Percentiles rank a stretch among this genome's conserved stretches.
These are phyloP conservation scores for Doryteuthis pealeii DNA, from an alignment of 1,140 invertebrate species.

Conservation along the genomic window DNA sequence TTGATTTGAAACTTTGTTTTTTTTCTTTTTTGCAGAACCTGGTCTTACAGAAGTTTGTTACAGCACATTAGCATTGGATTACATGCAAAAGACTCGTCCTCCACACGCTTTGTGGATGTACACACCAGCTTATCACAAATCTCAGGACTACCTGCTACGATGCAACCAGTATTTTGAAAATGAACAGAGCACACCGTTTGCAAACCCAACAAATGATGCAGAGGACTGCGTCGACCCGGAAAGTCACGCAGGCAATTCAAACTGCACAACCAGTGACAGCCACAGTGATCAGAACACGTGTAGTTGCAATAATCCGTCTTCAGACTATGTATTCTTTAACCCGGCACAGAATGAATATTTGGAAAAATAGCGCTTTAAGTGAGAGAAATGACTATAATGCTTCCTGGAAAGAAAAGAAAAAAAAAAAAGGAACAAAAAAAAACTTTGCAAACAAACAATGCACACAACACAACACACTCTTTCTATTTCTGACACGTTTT, in stretches of 20 bases:
- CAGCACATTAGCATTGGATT: conserved; percentile 7
- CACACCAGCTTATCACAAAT: background rate
- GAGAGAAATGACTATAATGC: too few species aligned
- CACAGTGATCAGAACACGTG: background rate
- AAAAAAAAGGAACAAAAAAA: background rate
- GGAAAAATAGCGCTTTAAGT: background rate
- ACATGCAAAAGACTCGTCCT: background rate
- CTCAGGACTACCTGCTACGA: background rate
- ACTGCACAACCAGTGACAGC: background rate
- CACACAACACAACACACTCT: too few species aligned
- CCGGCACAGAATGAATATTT: conserved; percentile 6
- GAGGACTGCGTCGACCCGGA: background rate
- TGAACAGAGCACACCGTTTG: background rate
- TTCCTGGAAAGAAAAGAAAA: background rate
- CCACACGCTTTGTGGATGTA: background rate
- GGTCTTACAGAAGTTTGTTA: conserved; percentile 1
- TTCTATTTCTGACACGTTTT: too few species aligned
- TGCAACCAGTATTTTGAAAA: background rate
- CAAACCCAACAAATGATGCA: background rate
- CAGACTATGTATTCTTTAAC: conserved; percentile 14
- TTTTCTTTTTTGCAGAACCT: background rate
- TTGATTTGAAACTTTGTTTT: background rate
- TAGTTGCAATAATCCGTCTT: background rate
- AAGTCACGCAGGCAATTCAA: background rate
- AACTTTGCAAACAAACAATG: too few species aligned